phyloP scores from a whole-genome alignment of 2,113 vertebrate genomes.

The Prochilodus magdalenae region DNA sequence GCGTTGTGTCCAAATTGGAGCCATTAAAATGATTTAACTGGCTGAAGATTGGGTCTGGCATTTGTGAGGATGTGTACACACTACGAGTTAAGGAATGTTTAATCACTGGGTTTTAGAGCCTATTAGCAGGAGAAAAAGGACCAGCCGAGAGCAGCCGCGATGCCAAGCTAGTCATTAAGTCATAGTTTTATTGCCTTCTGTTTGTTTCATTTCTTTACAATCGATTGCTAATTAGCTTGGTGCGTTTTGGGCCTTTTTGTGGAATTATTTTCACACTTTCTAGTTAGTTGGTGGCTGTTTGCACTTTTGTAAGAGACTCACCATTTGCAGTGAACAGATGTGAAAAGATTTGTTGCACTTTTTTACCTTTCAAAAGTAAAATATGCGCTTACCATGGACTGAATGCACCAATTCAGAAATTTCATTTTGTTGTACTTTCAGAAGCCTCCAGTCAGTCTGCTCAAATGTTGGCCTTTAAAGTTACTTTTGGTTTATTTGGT shows the following conservation, averaged over 20 bases:
- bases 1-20: constrained; percentile 84
- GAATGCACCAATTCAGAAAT: neutral
- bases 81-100: constrained; percentile 78
- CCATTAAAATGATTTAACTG: constrained; percentile 86
- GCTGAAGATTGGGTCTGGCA: constrained; percentile 81
- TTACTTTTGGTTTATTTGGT: neutral
- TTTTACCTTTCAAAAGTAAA: neutral
- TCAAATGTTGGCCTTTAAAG: neutral
- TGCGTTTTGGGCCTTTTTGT: constrained; percentile 31
- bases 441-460: neutral
- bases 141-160: constrained; percentile 63
- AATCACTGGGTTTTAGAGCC: constrained; percentile 79
- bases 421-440: neutral
- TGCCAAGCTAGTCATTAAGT: constrained; percentile 71
- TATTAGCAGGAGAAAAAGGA: constrained; percentile 73
- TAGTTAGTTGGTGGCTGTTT: constrained; percentile 22
- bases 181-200: constrained; percentile 54
- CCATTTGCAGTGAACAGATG: neutral
- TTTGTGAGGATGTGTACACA: constrained; percentile 84
- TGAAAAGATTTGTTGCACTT: constrained; percentile 1
- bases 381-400: neutral
- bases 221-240: constrained; percentile 48
- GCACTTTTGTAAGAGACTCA: constrained; percentile 1
- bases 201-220: constrained; percentile 55
- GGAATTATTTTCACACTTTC: constrained; percentile 40